These are phyloP conservation scores for Otocyon megalotis DNA, from an alignment of 2,113 vertebrate genomes.

Conservation along the genomic window DNA sequence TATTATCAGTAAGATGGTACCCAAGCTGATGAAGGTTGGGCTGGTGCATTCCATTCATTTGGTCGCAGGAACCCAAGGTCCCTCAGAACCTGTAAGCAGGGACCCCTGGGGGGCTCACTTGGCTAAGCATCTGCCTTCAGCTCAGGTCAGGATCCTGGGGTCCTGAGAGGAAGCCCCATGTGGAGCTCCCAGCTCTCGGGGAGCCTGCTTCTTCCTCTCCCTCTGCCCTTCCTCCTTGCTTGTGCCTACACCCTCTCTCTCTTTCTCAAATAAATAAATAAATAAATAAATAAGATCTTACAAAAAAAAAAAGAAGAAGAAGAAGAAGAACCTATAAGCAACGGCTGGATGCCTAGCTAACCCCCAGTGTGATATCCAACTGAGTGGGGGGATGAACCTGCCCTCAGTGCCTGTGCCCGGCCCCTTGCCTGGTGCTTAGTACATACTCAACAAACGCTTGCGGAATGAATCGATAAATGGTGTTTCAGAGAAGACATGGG, in stretches of 20 bases:
- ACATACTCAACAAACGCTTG: not conserved
- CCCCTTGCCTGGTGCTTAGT: not conserved
- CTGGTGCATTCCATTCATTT: not conserved
- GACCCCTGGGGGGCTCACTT: not conserved
- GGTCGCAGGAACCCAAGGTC: not conserved
- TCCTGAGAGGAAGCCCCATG: not conserved
- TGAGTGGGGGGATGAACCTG: not conserved
- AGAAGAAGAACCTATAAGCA: not conserved
- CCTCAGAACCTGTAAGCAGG: not conserved
- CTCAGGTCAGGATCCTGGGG: not conserved
- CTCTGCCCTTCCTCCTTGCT: not conserved
- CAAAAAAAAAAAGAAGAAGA: fast-evolving
- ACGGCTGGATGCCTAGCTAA: not conserved
- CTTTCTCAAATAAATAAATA: not conserved
- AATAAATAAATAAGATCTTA: not conserved
- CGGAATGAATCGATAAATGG: conserved; percentile 9
- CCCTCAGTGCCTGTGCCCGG: not conserved
- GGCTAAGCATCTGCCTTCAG: not conserved
- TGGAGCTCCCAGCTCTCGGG: not conserved
- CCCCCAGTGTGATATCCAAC: fast-evolving
- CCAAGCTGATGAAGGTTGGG: not conserved
- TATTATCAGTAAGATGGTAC: not conserved
- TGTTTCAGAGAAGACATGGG: conserved; percentile 20
- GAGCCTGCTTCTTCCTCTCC: not conserved
- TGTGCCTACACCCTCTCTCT: not conserved